phyloP scores from a whole-genome alignment of 35 echinoderm and acorn worm genomes.

The Ptychodera flava region DNA sequence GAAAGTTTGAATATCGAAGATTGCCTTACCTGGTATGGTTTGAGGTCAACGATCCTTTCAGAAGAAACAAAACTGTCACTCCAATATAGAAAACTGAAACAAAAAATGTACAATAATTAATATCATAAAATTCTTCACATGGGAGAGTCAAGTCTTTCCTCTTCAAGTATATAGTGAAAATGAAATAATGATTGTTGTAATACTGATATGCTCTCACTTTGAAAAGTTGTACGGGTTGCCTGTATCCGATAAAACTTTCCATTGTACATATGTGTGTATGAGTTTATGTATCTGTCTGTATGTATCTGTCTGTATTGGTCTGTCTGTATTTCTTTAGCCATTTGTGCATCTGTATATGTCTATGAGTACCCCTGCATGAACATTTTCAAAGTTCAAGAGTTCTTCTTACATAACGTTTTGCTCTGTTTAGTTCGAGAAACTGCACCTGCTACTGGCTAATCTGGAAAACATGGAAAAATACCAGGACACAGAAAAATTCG shows the following conservation, averaged over 20 bases:
- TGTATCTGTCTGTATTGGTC: too few species aligned
- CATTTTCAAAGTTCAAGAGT: neutral
- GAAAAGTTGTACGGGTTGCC: neutral
- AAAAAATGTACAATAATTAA: neutral
- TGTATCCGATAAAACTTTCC: neutral
- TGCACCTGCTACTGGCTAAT: neutral
- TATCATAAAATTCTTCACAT: neutral
- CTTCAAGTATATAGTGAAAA: neutral
- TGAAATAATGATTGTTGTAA: neutral
- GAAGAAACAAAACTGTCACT: slow-evolving; percentile 58
- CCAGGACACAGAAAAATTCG: too few species aligned
- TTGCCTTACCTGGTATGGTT: slow-evolving; percentile 96
- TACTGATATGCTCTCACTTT: neutral
- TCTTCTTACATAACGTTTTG: neutral
- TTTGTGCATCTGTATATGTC: too few species aligned
- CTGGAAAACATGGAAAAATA: neutral
- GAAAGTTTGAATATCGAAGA: too few species aligned
- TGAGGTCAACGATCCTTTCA: slow-evolving; percentile 75
- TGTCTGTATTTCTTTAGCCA: too few species aligned
- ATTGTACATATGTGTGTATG: too few species aligned
- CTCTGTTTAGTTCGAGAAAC: neutral
- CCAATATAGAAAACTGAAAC: slow-evolving; percentile 83
- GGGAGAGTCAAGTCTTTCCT: neutral
- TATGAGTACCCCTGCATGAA: neutral
- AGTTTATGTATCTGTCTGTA: too few species aligned